phyloP scores from a whole-genome alignment of 2,113 vertebrate species.

The Parus major region DNA sequence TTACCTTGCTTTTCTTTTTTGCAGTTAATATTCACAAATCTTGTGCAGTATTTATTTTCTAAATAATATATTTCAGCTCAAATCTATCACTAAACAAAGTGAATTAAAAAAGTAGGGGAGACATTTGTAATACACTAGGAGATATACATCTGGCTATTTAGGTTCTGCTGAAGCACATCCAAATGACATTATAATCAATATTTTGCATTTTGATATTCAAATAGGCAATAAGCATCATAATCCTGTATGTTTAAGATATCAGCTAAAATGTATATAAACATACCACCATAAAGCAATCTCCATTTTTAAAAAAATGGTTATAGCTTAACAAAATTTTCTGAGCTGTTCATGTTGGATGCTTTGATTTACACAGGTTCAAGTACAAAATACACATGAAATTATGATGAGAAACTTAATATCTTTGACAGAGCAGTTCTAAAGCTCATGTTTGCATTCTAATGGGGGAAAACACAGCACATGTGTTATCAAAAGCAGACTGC shows the following conservation, averaged over 20 bases:
- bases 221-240: not conserved
- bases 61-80: conserved; percentile 32
- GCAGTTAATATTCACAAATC: conserved; percentile 55
- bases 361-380: not conserved
- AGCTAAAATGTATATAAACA: not conserved
- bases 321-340: not conserved
- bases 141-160: not conserved
- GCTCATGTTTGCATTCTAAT: not conserved
- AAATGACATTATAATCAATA: not conserved
- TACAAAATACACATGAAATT: not conserved
- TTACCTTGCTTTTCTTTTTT: conserved; percentile 25
- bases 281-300: not conserved
- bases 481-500: not conserved
- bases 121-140: conserved; percentile 36
- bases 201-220: conserved; percentile 15
- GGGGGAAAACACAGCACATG: not conserved
- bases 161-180: not conserved
- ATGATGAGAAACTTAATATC: not conserved
- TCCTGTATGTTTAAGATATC: not conserved
- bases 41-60: conserved; percentile 52
- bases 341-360: not conserved
- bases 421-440: not conserved
- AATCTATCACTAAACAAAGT: conserved; percentile 38
- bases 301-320: not conserved
- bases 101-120: conserved; percentile 2